These are phyloP conservation scores for Pentalonia nigronervosa DNA, from an alignment of 1,140 invertebrate species.

Conservation along the genomic window DNA sequence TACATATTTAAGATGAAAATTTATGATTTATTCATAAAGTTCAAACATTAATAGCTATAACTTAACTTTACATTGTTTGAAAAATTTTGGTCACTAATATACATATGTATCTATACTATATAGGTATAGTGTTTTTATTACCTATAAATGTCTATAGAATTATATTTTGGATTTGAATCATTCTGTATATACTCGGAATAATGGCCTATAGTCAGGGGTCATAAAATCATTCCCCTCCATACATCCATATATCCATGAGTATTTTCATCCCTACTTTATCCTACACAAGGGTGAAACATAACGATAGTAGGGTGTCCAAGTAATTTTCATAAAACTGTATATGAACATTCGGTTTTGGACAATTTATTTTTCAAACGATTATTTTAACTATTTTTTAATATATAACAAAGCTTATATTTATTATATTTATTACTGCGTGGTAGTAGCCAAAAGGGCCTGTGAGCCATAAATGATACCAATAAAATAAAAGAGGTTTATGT, in stretches of 20 bases:
- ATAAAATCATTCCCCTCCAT: slow-evolving; percentile 36
- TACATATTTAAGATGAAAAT: no score
- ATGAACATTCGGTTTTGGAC: neutral
- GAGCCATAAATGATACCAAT: neutral
- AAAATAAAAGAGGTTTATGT: neutral
- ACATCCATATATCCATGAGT: slow-evolving; percentile 5
- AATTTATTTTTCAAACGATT: neutral
- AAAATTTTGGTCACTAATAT: no score
- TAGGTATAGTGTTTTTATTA: neutral
- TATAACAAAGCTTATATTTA: neutral
- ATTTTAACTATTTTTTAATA: slow-evolving; percentile 4
- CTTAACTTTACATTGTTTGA: no score
- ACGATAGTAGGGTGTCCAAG: slow-evolving; percentile 9
- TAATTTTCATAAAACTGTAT: slow-evolving; percentile 7
- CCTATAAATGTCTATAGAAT: neutral
- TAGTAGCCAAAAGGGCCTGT: neutral
- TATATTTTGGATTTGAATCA: neutral
- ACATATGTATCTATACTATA: no score
- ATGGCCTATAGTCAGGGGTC: neutral
- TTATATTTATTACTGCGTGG: neutral
- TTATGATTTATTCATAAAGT: no score
- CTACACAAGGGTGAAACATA: neutral
- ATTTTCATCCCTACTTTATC: slow-evolving; percentile 18
- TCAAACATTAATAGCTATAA: no score
- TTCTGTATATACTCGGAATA: neutral